Conservation (phyloP, 2,888 invertebrate genomes). For the Platynereis dumerilii region DNA sequence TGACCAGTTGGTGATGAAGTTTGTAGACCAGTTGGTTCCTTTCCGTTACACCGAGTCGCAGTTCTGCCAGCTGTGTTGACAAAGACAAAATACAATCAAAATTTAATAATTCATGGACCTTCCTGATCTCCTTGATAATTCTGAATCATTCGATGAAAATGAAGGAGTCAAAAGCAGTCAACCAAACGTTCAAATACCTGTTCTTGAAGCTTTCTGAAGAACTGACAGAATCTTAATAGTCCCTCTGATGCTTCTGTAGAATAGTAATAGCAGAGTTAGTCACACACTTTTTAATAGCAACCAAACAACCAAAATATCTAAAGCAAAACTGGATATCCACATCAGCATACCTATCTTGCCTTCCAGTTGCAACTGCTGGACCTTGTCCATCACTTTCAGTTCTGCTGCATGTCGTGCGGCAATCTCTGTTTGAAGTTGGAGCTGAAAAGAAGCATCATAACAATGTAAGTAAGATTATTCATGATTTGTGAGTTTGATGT, state of each 20-base stretch:
- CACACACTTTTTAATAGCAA: too few species aligned
- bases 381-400: slow-evolving; percentile 18
- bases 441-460: slow-evolving; percentile 6
- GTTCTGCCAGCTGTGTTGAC: slow-evolving; percentile 50
- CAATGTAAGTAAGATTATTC: background rate
- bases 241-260: slow-evolving; percentile 4
- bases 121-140: too few species aligned
- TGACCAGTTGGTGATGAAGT: slow-evolving; percentile 56
- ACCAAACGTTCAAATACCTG: too few species aligned
- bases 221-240: slow-evolving; percentile 17
- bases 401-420: slow-evolving; percentile 17
- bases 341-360: background rate
- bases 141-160: too few species aligned
- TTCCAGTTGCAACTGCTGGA: slow-evolving; percentile 12
- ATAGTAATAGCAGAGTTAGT: too few species aligned
- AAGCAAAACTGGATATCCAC: too few species aligned
- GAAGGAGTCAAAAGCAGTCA: too few species aligned
- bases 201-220: slow-evolving; percentile 13
- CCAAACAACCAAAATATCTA: too few species aligned
- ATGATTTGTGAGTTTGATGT: background rate
- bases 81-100: too few species aligned
- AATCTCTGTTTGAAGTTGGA: slow-evolving; percentile 12
- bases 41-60: slow-evolving; percentile 54
- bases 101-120: too few species aligned
- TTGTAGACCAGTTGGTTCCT: slow-evolving; percentile 58